These are phyloP conservation scores for Tetrao urogallus DNA, from an alignment of 2,113 vertebrate species.

Conservation along the genomic window DNA sequence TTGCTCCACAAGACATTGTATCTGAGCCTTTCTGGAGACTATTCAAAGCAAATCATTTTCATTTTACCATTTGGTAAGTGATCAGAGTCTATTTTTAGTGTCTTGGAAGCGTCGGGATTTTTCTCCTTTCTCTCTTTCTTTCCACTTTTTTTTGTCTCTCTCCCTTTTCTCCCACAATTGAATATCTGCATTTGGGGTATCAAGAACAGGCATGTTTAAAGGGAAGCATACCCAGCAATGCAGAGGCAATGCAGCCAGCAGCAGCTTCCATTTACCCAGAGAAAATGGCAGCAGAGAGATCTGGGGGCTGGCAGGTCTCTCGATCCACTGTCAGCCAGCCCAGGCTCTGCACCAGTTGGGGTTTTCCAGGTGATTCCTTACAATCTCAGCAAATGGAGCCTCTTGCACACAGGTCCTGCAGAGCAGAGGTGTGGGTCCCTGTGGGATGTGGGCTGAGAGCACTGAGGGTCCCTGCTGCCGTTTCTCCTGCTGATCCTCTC, in stretches of 20 bases:
- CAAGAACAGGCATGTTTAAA: constrained; percentile 56
- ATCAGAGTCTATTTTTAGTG: constrained; percentile 72
- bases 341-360: background rate
- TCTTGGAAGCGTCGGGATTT: constrained; percentile 30
- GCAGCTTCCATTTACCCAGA: constrained; percentile 27
- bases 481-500: background rate
- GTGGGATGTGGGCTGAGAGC: background rate
- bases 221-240: background rate
- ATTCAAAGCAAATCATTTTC: constrained; percentile 77
- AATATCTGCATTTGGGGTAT: constrained; percentile 33
- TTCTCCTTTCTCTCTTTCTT: background rate
- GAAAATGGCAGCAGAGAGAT: constrained; percentile 4
- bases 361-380: background rate
- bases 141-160: background rate
- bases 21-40: constrained; percentile 75
- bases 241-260: background rate
- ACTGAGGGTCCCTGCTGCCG: background rate
- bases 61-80: constrained; percentile 73
- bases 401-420: background rate
- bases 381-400: background rate
- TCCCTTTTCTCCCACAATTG: background rate
- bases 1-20: constrained; percentile 77
- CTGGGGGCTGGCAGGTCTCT: background rate
- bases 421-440: background rate
- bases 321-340: background rate